phyloP scores from a whole-genome alignment of 2,797 vertebrate species.

The Anabas testudineus region DNA sequence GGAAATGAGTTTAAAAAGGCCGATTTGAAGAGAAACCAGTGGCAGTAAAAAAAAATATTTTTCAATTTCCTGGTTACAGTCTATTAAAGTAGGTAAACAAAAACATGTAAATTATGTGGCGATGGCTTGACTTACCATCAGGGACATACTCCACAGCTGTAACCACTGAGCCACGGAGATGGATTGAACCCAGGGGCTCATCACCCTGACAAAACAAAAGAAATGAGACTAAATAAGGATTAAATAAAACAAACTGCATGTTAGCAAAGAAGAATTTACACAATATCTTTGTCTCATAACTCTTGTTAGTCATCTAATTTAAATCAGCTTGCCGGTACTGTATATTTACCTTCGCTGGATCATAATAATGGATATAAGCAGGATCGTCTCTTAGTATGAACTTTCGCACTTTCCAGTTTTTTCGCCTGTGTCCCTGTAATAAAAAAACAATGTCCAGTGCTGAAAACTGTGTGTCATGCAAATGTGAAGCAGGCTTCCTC shows the following conservation, averaged over 20 bases:
- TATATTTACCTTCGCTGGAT: constrained; percentile 90
- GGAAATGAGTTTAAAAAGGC: constrained; percentile 1
- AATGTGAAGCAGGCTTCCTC: neutral
- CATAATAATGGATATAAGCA: constrained; percentile 95
- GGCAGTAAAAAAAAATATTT: constrained; percentile 29
- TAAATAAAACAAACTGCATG: neutral
- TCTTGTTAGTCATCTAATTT: neutral
- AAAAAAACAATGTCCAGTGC: constrained; percentile 3
- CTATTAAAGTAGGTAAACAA: neutral
- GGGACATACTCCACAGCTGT: constrained; percentile 91
- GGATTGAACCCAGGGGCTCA: constrained; percentile 91
- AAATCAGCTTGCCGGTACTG: neutral
- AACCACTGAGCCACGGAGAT: constrained; percentile 92
- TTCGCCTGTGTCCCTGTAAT: constrained; percentile 92
- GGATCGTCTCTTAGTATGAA: constrained; percentile 95
- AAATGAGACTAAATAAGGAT: neutral
- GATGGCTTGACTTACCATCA: constrained; percentile 86
- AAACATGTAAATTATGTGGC: constrained; percentile 1
- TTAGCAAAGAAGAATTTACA: neutral
- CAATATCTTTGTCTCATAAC: too few species aligned
- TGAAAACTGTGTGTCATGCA: neutral
- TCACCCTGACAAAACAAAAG: constrained; percentile 81
- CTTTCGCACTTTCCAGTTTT: constrained; percentile 99
- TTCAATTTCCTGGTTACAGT: constrained; percentile 18
- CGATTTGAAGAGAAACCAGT: constrained; percentile 8